phyloP scores from a whole-genome alignment of 1,140 invertebrate species.

The Zaprionus capensis region DNA sequence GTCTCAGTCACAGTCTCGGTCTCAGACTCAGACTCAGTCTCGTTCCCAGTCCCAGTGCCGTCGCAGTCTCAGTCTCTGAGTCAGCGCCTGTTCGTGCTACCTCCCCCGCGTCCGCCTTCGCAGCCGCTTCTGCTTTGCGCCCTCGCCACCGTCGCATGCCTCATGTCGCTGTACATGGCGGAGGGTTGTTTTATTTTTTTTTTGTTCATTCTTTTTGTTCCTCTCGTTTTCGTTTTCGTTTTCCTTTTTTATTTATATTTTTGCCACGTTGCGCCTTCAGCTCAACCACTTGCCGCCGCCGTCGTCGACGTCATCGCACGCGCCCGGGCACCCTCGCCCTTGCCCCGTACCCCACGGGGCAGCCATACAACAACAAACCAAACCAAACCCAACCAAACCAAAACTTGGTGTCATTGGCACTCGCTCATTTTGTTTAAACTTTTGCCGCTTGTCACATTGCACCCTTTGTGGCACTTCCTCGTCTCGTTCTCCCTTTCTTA shows the following conservation, averaged over 20 bases:
- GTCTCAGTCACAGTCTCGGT: constrained; percentile 11
- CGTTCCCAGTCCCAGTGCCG: neutral
- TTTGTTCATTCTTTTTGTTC: constrained; percentile 47
- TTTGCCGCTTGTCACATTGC: constrained; percentile 29
- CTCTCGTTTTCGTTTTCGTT: constrained; percentile 34
- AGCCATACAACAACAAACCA: constrained; percentile 61
- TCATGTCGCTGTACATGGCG: constrained; percentile 31
- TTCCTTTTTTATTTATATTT: constrained; percentile 47
- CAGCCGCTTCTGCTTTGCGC: neutral
- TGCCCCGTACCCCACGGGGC: constrained; percentile 14
- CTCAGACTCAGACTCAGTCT: constrained; percentile 27
- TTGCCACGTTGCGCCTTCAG: constrained; percentile 61
- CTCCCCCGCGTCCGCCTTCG: neutral
- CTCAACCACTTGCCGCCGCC: constrained; percentile 69
- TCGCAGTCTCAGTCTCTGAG: constrained; percentile 60
- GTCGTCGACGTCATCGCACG: constrained; percentile 35
- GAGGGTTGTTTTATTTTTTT: constrained; percentile 64
- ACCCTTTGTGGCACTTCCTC: constrained; percentile 8
- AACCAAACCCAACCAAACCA: constrained; percentile 1
- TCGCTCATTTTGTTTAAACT: constrained; percentile 46
- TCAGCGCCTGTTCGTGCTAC: constrained; percentile 48
- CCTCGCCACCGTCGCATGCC: neutral
- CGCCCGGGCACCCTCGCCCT: neutral
- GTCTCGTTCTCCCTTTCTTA: constrained; percentile 1
- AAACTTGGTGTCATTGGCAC: constrained; percentile 46